A percentile compares a stretch with the other conserved stretches of the same genome.
Evolutionary conservation across 2,113 vertebrate genomes (phyloP).

Genomic region (Petromus typicus): DNA sequence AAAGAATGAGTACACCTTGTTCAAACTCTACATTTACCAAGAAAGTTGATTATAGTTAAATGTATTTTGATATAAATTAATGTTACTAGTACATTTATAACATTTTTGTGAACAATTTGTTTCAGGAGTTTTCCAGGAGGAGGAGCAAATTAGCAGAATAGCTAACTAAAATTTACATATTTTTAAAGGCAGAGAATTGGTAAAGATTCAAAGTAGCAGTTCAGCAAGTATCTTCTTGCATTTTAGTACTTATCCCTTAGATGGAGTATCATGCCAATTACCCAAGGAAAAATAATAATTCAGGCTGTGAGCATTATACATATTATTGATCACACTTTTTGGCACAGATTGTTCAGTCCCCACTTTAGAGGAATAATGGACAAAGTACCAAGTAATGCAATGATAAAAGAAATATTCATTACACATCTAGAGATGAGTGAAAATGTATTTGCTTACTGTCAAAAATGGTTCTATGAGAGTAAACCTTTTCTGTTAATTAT

Average conservation of each 20-base stretch:
- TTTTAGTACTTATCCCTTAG: not conserved
- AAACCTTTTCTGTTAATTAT: not conserved
- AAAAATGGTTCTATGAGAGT: not conserved
- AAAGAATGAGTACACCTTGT: not conserved
- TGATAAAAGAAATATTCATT: not conserved
- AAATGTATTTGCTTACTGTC: not conserved
- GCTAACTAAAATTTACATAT: not conserved
- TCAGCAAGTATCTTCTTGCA: slow-evolving; percentile 4
- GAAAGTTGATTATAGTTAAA: slow-evolving; percentile 9
- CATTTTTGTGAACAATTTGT: not conserved
- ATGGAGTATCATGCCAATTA: not conserved
- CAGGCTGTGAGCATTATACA: not conserved
- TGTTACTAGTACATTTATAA: not conserved
- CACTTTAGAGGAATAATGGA: not conserved
- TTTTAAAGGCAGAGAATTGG: slow-evolving; percentile 9
- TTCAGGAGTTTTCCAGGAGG: not conserved
- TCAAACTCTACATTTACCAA: not conserved
- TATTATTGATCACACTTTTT: not conserved
- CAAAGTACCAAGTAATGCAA: not conserved
- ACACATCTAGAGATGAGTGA: not conserved
- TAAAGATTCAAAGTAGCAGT: not conserved
- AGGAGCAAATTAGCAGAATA: not conserved
- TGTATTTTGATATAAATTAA: not conserved
- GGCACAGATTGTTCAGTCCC: not conserved
- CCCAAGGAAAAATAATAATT: not conserved